Conservation (phyloP, 2,797 vertebrate genomes). For the Takifugu rubripes region DNA sequence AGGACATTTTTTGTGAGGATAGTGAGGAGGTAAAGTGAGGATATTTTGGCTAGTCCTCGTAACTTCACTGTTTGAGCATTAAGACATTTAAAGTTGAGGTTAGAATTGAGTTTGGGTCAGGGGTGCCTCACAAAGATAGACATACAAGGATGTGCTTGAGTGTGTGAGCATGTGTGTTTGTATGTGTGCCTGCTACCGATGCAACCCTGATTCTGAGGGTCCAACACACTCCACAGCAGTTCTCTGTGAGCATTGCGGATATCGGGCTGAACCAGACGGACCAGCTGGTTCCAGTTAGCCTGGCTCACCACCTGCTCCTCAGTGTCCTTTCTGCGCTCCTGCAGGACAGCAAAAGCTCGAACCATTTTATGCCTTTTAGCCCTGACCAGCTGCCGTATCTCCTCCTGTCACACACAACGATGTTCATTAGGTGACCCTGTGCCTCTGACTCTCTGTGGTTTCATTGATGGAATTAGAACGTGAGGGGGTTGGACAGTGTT, state of each 20-base stretch:
- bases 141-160: not conserved
- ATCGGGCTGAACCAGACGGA: conserved; percentile 78
- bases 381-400: conserved; percentile 87
- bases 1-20: no score
- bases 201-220: conserved; percentile 77
- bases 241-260: conserved; percentile 82
- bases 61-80: no score
- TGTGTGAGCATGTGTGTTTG: not conserved
- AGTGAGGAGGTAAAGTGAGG: no score
- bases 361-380: conserved; percentile 89
- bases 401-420: conserved; percentile 75
- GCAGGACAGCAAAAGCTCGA: conserved; percentile 84
- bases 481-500: not conserved
- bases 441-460: no score
- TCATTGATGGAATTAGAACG: no score
- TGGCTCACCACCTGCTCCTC: conserved; percentile 75
- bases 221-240: conserved; percentile 83
- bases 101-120: no score
- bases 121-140: not conserved
- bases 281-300: conserved; percentile 79
- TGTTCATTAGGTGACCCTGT: not conserved
- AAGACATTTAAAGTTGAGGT: no score
- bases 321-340: conserved; percentile 70
- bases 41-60: no score
- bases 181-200: conserved; percentile 71